These are phyloP conservation scores for Asobara japonica DNA, from an alignment of 1,140 invertebrate genomes.

Conservation along the genomic window DNA sequence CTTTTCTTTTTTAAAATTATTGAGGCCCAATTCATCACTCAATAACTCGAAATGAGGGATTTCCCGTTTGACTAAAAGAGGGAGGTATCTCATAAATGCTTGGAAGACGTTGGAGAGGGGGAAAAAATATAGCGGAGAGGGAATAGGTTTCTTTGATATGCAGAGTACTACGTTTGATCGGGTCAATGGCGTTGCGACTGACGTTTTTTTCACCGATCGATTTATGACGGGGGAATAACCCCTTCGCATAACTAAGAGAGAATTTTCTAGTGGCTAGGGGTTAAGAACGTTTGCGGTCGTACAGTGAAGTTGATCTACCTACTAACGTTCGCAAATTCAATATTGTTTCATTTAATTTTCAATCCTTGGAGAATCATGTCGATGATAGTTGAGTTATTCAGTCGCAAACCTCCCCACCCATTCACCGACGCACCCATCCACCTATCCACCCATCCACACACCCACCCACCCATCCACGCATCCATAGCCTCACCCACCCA, in stretches of 20 bases:
- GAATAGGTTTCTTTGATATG: slow-evolving; percentile 37
- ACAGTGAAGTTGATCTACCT: no score
- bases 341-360: background rate
- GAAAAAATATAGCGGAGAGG: background rate
- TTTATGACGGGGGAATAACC: slow-evolving; percentile 31
- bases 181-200: slow-evolving; percentile 23
- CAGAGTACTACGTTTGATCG: slow-evolving; percentile 42
- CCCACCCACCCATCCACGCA: no score
- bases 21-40: no score
- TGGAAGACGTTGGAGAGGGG: background rate
- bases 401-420: no score
- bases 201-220: slow-evolving; percentile 29
- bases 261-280: background rate
- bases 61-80: background rate
- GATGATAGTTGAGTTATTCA: no score
- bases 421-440: no score
- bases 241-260: slow-evolving; percentile 12
- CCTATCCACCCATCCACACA: no score
- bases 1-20: no score
- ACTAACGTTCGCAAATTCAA: no score
- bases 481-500: no score
- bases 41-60: background rate
- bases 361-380: no score
- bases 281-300: no score
- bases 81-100: slow-evolving; percentile 13